Percentiles rank a stretch among this genome's conserved stretches.
phyloP scores from a whole-genome alignment of 1,140 invertebrate species.

The Hycleus cichorii region DNA sequence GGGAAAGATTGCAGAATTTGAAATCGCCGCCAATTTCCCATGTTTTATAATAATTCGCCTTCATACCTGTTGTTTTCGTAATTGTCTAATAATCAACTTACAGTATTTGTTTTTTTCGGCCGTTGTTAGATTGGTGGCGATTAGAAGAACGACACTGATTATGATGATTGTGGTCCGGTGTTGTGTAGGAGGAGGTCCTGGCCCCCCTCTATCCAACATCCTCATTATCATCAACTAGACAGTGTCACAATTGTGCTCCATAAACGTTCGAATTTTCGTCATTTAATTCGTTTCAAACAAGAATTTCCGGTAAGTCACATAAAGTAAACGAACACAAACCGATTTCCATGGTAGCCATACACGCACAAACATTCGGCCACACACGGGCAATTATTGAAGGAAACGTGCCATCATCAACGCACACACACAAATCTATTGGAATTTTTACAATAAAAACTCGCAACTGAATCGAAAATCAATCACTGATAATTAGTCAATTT shows the following conservation, averaged over 20 bases:
- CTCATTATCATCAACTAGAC: constrained; percentile 2
- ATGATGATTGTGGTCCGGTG: constrained; percentile 3
- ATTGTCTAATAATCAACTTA: constrained; percentile 19
- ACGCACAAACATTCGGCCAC: too few species aligned
- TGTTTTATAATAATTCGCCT: background rate
- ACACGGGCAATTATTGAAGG: background rate
- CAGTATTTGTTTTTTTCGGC: constrained; percentile 37
- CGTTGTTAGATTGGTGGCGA: constrained; percentile 2
- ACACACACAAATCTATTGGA: background rate
- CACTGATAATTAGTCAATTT: too few species aligned
- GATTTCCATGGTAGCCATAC: too few species aligned
- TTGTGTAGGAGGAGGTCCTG: constrained; percentile 19
- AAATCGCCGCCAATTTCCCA: too few species aligned
- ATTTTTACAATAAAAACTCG: background rate
- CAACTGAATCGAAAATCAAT: too few species aligned
- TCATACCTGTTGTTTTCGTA: background rate
- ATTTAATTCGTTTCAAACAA: too few species aligned
- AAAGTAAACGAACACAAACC: background rate
- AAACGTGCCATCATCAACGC: background rate
- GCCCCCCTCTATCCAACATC: constrained; percentile 18
- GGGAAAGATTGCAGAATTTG: too few species aligned
- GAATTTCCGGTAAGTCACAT: background rate
- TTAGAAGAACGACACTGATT: constrained; percentile 12
- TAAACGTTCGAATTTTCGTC: too few species aligned
- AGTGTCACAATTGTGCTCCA: too few species aligned